Evolutionary conservation across 2,888 invertebrate species (phyloP), one percentile per base, ranked within the genome.

Genomic region (Meghimatium bilineatum): DNA sequence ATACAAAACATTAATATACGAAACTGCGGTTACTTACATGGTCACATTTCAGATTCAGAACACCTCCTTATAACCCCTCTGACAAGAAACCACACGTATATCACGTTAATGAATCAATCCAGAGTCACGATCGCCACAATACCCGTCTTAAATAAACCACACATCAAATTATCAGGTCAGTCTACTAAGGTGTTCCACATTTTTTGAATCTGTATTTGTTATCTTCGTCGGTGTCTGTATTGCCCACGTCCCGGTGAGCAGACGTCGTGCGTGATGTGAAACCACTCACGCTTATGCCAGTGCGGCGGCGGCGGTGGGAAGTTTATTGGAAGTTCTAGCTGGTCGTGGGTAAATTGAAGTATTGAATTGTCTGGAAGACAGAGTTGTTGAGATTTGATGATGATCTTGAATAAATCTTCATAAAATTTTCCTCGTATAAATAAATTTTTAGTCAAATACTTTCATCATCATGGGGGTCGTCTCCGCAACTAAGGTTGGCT

Each of bases 231-330:
- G 44, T 74, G 17, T 74, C 72, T 26, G 49, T 26, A 5, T 8
- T 49, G 49, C 69, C 17, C 36, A n/a, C 72, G 23, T 10, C 29
- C 49, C 49, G 44, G 29, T n/a, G 49, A 36, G n/a, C 1, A 49
- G 49, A 49, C 29, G 29, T 29, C 72, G 72, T 14, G 72, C 72
- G 49, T 74, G 72, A 74, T 74, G 72, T 20, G 72, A 49, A 74
- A 74, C 72, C 10, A 49, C 49, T 74, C 49, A 74, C 72, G 49
- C 34, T 44, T 29, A 12, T 74, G 72, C 49, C n/a, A 29, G n/a
- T 44, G 14, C 20, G 49, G 72, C 49, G 72, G 72, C 20, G 49
- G 72, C 49, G 72, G 72, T 74, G 72, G 72, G 5, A 74, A n/a
- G n/a, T 74, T 49, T 74, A 23, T 74, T 29, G 63, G 8, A 63